These are phyloP conservation scores for Phallusia fumigata DNA, from an alignment of 23 tunicate species.

Conservation along the genomic window DNA sequence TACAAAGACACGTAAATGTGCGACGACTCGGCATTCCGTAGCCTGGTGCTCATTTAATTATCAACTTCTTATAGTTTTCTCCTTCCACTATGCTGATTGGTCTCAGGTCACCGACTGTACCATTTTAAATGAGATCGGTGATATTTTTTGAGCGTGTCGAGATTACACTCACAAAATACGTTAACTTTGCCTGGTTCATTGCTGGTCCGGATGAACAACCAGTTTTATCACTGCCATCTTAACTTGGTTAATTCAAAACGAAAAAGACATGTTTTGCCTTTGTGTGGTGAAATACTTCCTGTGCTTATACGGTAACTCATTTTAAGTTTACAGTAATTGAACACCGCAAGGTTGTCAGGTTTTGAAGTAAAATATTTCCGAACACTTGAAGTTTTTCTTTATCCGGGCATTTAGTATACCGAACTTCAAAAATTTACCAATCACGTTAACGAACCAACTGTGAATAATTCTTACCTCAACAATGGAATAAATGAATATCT, in stretches of 20 bases:
- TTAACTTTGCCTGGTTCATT: conserved; percentile 41
- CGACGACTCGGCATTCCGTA: conserved; percentile 30
- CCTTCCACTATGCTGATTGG: conserved; percentile 45
- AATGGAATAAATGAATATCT: no score
- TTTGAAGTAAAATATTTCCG: conserved; percentile 29
- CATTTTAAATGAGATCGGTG: conserved; percentile 25
- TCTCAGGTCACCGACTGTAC: conserved; percentile 44
- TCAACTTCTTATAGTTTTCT: conserved; percentile 32
- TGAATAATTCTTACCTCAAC: no score
- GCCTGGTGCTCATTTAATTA: conserved; percentile 34
- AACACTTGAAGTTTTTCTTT: conserved; percentile 31
- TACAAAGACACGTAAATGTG: conserved; percentile 26
- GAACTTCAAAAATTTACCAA: no score
- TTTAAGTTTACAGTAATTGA: no score
- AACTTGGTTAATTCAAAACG: conserved; percentile 6
- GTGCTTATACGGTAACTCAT: conserved; percentile 42
- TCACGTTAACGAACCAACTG: no score
- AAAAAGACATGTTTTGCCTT: conserved; percentile 31
- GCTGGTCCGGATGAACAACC: background rate
- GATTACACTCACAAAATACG: conserved; percentile 23
- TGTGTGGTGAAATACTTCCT: conserved; percentile 30
- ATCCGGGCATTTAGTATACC: conserved; percentile 44
- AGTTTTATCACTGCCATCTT: conserved; percentile 3
- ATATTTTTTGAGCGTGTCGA: conserved; percentile 35
- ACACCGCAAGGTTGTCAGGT: conserved; percentile 28